A percentile compares a stretch with the other conserved stretches of the same genome.
Conservation (phyloP, 2,113 vertebrate species). For the Scolopax mira region DNA sequence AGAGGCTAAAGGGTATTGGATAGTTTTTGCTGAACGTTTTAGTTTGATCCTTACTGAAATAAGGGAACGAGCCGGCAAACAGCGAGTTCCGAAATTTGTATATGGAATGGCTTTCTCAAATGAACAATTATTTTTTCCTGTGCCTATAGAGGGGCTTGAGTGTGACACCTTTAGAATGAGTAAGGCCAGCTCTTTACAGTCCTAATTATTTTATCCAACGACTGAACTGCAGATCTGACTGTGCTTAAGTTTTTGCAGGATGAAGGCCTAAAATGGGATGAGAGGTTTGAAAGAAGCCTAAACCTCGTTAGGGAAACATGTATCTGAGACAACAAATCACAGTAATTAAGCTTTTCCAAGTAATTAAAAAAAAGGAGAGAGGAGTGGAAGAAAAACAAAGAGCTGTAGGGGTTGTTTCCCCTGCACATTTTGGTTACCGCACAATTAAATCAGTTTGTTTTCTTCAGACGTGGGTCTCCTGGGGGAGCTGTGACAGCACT, state of each 20-base stretch:
- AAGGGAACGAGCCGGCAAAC: not conserved
- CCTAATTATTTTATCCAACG: not conserved
- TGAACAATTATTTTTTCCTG: not conserved
- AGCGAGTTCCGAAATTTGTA: not conserved
- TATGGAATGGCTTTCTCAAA: not conserved
- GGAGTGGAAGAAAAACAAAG: not conserved
- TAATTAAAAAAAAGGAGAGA: not conserved
- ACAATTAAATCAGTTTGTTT: slow-evolving; percentile 46
- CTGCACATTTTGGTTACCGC: not conserved
- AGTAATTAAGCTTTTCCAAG: not conserved
- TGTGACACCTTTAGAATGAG: not conserved
- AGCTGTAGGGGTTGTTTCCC: slow-evolving; percentile 30
- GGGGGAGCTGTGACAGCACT: not conserved
- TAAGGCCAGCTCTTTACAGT: not conserved
- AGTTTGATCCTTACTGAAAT: not conserved
- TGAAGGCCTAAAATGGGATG: not conserved
- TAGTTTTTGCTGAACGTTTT: not conserved
- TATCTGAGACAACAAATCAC: not conserved
- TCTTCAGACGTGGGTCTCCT: not conserved
- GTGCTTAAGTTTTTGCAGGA: not conserved
- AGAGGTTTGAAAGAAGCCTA: not conserved
- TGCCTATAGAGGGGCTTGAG: not conserved
- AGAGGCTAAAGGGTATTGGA: not conserved
- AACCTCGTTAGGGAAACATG: not conserved
- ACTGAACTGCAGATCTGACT: not conserved